Percentiles rank a stretch among this genome's conserved stretches.
Conservation (phyloP, 2,797 vertebrate genomes). For the Pelodytes ibericus region DNA sequence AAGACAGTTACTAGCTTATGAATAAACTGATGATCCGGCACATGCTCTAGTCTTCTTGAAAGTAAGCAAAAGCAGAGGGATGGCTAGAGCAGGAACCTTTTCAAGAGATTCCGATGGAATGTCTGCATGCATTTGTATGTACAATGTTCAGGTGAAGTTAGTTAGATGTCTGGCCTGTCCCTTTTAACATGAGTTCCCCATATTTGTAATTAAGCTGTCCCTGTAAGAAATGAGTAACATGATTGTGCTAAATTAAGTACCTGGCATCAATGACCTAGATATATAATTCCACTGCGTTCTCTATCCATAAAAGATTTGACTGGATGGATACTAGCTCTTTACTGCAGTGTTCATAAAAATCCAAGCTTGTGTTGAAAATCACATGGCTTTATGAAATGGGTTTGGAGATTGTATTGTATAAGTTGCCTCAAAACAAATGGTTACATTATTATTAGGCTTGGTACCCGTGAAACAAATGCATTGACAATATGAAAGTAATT, state of each 20-base stretch:
- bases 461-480: background rate
- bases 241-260: conserved; percentile 28
- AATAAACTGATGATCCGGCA: too few relatives aligned
- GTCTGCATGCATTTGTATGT: too few relatives aligned
- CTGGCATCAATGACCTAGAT: conserved; percentile 15
- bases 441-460: background rate
- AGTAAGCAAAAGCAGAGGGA: too few relatives aligned
- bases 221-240: conserved; percentile 18
- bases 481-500: background rate
- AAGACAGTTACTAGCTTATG: too few relatives aligned
- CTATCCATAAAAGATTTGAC: background rate
- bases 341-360: background rate
- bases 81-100: too few relatives aligned
- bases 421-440: background rate
- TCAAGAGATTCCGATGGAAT: too few relatives aligned
- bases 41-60: too few relatives aligned
- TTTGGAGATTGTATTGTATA: background rate
- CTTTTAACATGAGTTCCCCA: too few relatives aligned
- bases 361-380: background rate
- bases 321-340: background rate
- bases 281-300: background rate
- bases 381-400: conserved; percentile 9
- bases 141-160: too few relatives aligned
- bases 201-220: conserved; percentile 3
- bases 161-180: too few relatives aligned